Evolutionary conservation across 2,797 vertebrate genomes (phyloP).

Genomic region (Enteromius viviparus): DNA sequence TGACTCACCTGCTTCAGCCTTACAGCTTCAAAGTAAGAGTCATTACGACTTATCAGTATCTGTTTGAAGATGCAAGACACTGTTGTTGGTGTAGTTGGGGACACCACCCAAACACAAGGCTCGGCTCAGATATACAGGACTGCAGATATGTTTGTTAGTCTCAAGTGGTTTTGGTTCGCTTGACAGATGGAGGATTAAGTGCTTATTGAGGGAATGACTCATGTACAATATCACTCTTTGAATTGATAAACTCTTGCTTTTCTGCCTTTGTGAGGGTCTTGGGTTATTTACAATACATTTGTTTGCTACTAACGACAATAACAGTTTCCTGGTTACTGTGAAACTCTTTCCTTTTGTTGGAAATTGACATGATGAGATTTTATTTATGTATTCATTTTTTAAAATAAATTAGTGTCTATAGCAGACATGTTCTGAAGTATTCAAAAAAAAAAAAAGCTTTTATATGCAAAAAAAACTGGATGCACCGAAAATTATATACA

Average conservation of each 20-base stretch:
- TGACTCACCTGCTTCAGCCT: constrained; percentile 48
- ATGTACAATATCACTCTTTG: constrained; percentile 10
- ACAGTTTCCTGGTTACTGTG: constrained; percentile 28
- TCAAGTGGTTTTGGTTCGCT: constrained; percentile 11
- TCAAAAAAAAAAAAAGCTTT: no score
- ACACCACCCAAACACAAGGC: constrained; percentile 24
- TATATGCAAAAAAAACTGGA: no score
- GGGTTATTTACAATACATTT: not conserved
- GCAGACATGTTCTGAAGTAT: not conserved
- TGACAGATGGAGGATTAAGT: constrained; percentile 11
- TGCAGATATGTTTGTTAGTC: constrained; percentile 28
- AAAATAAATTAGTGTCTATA: not conserved
- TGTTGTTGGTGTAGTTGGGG: constrained; percentile 17
- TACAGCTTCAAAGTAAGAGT: constrained; percentile 18
- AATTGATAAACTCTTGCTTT: constrained; percentile 22
- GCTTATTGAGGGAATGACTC: constrained; percentile 26
- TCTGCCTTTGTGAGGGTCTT: constrained; percentile 2
- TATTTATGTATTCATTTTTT: not conserved
- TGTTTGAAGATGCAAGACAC: constrained; percentile 41
- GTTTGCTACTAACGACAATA: not conserved
- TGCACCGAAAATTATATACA: no score
- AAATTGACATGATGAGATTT: not conserved
- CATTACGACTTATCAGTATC: constrained; percentile 39
- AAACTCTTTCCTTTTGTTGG: not conserved
- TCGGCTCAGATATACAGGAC: constrained; percentile 9